Base-by-base conservation (phyloP, 2,797 vertebrate species). In the Anguilla megastoma region DNA sequence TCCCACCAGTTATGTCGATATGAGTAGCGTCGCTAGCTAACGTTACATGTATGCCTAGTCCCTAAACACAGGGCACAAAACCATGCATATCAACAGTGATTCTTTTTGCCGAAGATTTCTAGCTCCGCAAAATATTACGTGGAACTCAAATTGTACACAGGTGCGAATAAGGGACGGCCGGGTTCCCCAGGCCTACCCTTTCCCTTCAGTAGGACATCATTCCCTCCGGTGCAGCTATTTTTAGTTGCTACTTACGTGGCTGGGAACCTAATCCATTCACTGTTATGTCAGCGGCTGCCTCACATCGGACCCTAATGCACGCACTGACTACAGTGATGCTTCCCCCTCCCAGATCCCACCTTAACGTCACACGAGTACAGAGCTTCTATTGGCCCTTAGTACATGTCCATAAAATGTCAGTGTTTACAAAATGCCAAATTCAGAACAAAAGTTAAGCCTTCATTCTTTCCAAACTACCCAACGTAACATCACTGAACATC, bases 171-270 rank as follows among this genome's bases (percentile, higher is more conserved):
- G 92, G 95, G 95, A 94, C 90, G 96, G 94, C 95, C 93, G 94
- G 95, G 92, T 95, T 94, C 94, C 94, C 95, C 95, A 92, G 95
- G 95, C 97, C 97, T 95, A 94, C 96, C 96, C 97, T 96, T 96
- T 85, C 45, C 94, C 91, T 95, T 97, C 96, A 97, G 96, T 96
- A 95, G 95, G 95, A 94, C 96, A 97, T 96, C 96, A 95, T 96
- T 96, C 95, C 93, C 93, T 88, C 93, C 92, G 92, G 92, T 91
- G 94, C 94, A 94, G 95, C 93, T 93, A 76, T 76, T 76, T 76
- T 33, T 76, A 76, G 74, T 87, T 87, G 58, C 95, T 95, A 97
- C 97, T 97, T 97, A 98, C 97, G 97, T 98, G 97, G 97, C 97
- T 93, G 93, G 94, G 96, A 95, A 96, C 95, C 95, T 94, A 93